Evolutionary conservation across 2,888 invertebrate species (phyloP), one percentile per base, ranked within the genome.

Genomic region (Ecliptopera silaceata): DNA sequence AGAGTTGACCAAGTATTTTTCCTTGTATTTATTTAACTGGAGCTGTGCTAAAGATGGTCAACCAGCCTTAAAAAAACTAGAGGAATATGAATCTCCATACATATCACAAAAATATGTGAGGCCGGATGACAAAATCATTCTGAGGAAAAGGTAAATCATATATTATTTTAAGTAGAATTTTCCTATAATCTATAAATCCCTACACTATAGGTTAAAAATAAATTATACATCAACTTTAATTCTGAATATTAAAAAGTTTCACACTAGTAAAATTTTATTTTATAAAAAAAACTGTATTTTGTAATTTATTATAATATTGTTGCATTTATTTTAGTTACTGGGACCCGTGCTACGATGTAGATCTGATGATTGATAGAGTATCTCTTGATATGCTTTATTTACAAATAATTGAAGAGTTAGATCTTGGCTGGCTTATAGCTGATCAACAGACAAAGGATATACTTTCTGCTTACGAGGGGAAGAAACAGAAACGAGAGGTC

Each of bases 61-160:
- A 75, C 91, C 93, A 90, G 94, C 98, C 72, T 90, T 98, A 62
- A 94, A 98, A 68, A 97, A 97, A 82, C 91, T 99, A 64, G 97
- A 98, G 89, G 97, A 99, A 84, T 99, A 98, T 92, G 99, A 99
- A 92, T 97, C 98, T 66, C 99, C 99, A 0, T 97, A 96, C 88
- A 96, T 99, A 87, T 97, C 98, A 50, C 95, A 97, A 69, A 96
- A 96, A 79, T 94, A 95, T 82, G 93, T 96, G 57, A 83, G 91
- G 67, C 94, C 94, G 61, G 95, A 94, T 64, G 94, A 94, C 79
- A 95, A 95, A 89, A 94, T 99, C 83, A 95, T 97, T 65, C 92
- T 98, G 66, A 93, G 97, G 72, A 98, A 97, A 92, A 96, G 95
- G 96, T 96, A 75, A 59, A 58, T 50, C 34, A 49, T 10, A 22